Conservation (phyloP, 2,113 vertebrate species). For the Labrus mixtus region DNA sequence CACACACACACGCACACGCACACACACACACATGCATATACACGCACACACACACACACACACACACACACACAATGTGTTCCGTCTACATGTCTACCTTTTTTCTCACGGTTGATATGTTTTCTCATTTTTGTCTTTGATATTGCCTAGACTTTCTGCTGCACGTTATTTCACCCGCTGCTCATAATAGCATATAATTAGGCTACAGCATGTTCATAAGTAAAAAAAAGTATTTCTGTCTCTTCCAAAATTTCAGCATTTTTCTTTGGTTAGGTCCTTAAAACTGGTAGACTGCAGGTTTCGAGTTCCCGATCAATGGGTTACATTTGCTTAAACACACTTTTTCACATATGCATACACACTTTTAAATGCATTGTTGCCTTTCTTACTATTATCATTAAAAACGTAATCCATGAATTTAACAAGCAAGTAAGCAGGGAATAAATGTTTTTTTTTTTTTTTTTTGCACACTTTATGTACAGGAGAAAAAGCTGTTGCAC, state of each 20-base stretch:
- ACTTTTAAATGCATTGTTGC: too few species aligned
- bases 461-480: not conserved
- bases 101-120: constrained; percentile 35
- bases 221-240: too few species aligned
- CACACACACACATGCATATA: not conserved
- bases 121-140: not conserved
- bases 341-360: too few species aligned
- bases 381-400: too few species aligned
- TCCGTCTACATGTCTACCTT: constrained; percentile 55
- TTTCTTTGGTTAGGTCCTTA: not conserved
- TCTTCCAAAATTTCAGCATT: not conserved
- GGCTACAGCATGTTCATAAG: too few species aligned
- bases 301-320: too few species aligned
- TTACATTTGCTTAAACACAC: too few species aligned
- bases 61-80: constrained; percentile 57
- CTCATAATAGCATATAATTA: too few species aligned
- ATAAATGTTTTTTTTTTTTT: not conserved
- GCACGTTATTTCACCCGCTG: not conserved
- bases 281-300: too few species aligned
- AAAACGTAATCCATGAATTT: too few species aligned
- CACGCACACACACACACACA: not conserved
- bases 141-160: not conserved
- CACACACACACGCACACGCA: constrained; percentile 16
- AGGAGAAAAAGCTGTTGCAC: not conserved
- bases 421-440: not conserved